Conservation (phyloP, 1,140 invertebrate species). For the Steinernema feltiae region DNA sequence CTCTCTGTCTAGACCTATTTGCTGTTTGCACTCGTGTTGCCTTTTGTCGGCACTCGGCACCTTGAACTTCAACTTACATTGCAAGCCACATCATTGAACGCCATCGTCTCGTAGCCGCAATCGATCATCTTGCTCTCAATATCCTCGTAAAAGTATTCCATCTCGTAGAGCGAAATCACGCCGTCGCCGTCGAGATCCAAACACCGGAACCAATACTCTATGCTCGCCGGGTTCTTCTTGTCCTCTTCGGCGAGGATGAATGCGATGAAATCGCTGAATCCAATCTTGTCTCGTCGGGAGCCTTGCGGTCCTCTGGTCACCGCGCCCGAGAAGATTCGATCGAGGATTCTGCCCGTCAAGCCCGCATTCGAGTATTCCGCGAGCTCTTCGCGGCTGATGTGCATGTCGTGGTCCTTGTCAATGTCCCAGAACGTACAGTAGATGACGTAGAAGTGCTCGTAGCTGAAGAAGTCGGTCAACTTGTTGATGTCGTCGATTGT, state of each 20-base stretch:
- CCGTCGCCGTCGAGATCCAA: slow-evolving; percentile 99
- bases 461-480: slow-evolving; percentile 94
- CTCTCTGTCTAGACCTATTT: too few relatives aligned
- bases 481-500: slow-evolving; percentile 90
- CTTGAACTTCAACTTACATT: slow-evolving; percentile 66
- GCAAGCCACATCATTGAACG: slow-evolving; percentile 94
- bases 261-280: slow-evolving; percentile 97
- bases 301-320: slow-evolving; percentile 67
- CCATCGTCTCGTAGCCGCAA: slow-evolving; percentile 90
- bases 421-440: slow-evolving; percentile 99
- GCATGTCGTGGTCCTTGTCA: slow-evolving; percentile 93
- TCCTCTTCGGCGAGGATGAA: slow-evolving; percentile 97
- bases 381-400: slow-evolving; percentile 87
- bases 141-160: slow-evolving; percentile 98
- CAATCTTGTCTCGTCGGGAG: slow-evolving; percentile 61
- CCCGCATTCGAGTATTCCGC: slow-evolving; percentile 90
- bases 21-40: neutral
- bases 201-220: slow-evolving; percentile 73
- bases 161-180: slow-evolving; percentile 91
- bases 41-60: too few relatives aligned
- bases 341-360: slow-evolving; percentile 88
- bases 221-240: slow-evolving; percentile 81
- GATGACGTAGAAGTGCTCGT: slow-evolving; percentile 99
- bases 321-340: slow-evolving; percentile 92
- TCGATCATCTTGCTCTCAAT: slow-evolving; percentile 89